These are phyloP conservation scores for Cryptosula pallasiana DNA, from an alignment of 2,888 invertebrate species.

Conservation along the genomic window DNA sequence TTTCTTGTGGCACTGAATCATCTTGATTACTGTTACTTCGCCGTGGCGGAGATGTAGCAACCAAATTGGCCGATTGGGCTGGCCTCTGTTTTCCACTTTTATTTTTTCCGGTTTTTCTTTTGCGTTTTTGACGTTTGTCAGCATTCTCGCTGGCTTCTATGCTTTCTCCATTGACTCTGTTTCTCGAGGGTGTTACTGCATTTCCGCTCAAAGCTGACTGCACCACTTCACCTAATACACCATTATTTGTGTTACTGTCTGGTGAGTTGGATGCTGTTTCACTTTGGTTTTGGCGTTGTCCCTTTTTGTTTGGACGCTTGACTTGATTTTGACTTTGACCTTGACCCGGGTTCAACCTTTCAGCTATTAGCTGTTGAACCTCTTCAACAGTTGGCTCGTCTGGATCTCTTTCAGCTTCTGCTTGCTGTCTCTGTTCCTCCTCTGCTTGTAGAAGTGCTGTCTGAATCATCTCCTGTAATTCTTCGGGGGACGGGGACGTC, in stretches of 20 bases:
- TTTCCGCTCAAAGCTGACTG: not conserved
- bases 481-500: slow-evolving; percentile 9
- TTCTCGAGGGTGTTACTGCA: not conserved
- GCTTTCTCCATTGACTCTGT: not conserved
- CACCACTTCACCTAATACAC: not conserved
- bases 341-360: not conserved
- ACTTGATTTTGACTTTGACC: not conserved
- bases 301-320: not conserved
- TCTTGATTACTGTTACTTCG: not conserved
- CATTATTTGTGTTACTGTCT: not conserved
- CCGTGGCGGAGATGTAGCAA: not conserved
- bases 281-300: too few species aligned
- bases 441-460: not conserved
- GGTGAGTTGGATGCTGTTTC: too few species aligned
- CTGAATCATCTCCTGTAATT: not conserved
- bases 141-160: not conserved
- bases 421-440: not conserved
- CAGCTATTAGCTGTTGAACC: not conserved
- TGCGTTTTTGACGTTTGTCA: not conserved
- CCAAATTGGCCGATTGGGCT: not conserved
- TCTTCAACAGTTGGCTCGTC: slow-evolving; percentile 19
- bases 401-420: not conserved
- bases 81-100: not conserved
- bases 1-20: not conserved
- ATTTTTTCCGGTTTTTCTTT: not conserved